Evolutionary conservation across 2,888 invertebrate species (phyloP), one percentile per base, ranked within the genome.

Genomic region (Bimastos eiseni): DNA sequence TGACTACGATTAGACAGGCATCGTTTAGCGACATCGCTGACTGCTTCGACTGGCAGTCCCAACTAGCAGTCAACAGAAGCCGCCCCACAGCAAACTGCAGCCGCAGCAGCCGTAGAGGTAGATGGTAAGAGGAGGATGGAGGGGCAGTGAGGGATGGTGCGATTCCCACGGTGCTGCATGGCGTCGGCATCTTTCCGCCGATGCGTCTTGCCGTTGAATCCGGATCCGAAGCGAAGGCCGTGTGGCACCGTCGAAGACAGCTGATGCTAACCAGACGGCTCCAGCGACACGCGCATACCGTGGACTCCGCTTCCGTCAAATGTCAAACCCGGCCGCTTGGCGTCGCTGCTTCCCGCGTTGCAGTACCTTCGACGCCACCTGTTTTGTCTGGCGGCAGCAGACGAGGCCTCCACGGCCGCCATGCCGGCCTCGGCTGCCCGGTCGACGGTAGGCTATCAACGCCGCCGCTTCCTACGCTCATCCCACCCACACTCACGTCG

Each of bases 241-340:
- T 36, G 86, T 37, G 86, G 86, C 86, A 37, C 36, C 86, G 86
- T 34, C 86, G 86, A 37, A 34, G 37, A 37, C 86, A 86, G 86
- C 86, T 86, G 86, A 86, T 86, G 86, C 86, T 86, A 86, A 86
- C 86, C 86, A 86, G 86, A 86, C 86, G 37, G 34, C 86, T 34
- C 86, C 86, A 86, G 34, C 86, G 86, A 86, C 86, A 37, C 86
- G 34, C 86, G 86, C 86, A 24, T 37, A 34, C 36, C 86, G 86
- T 86, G 21, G 86, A 34, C 86, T 86, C 36, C 86, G 36, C 86
- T 86, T 86, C 86, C 70, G 70, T 86, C 86, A 86, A 86, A 86
- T 86, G 86, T 86, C 86, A 86, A 86, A 86, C 86, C 36, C 84
- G 36, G 86, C 36, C 86, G 86, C 86, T 37, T 70, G 86, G 37